Conservation (phyloP, 2,113 vertebrate genomes). For the Upupa epops region DNA sequence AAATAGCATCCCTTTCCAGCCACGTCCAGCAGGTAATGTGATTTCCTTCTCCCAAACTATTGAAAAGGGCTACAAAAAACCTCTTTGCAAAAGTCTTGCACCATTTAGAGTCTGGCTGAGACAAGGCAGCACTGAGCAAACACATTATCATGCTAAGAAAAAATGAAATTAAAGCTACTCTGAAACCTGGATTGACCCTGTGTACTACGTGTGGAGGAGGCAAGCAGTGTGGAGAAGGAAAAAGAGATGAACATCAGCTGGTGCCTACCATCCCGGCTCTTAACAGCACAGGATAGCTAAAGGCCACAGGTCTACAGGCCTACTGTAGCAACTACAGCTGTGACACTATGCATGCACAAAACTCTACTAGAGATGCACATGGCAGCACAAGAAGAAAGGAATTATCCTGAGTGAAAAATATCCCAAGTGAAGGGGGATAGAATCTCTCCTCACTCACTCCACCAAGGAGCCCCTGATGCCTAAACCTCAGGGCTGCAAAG, state of each 20-base stretch:
- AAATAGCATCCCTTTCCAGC: neutral
- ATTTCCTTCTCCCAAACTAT: neutral
- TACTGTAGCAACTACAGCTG: neutral
- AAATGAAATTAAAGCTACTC: neutral
- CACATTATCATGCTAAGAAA: neutral
- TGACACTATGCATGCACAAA: neutral
- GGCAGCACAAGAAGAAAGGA: neutral
- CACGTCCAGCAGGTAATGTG: neutral
- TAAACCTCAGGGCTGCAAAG: neutral
- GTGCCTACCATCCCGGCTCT: too few species aligned
- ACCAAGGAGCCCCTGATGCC: rapidly evolving
- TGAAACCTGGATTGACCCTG: rapidly evolving
- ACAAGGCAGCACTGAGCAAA: neutral
- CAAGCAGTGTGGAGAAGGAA: neutral
- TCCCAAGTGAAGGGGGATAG: neutral
- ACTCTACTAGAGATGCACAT: neutral
- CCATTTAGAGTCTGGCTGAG: neutral
- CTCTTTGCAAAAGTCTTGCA: neutral
- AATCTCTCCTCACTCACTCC: neutral
- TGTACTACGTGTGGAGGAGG: neutral
- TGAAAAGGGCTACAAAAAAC: neutral
- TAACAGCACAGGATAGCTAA: neutral
- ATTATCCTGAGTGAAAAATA: neutral
- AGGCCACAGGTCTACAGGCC: neutral
- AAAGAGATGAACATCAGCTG: neutral